Evolutionary conservation across 2,888 invertebrate genomes (phyloP), one percentile per base, ranked within the genome.

Genomic region (Leptinotarsa peninsularis): DNA sequence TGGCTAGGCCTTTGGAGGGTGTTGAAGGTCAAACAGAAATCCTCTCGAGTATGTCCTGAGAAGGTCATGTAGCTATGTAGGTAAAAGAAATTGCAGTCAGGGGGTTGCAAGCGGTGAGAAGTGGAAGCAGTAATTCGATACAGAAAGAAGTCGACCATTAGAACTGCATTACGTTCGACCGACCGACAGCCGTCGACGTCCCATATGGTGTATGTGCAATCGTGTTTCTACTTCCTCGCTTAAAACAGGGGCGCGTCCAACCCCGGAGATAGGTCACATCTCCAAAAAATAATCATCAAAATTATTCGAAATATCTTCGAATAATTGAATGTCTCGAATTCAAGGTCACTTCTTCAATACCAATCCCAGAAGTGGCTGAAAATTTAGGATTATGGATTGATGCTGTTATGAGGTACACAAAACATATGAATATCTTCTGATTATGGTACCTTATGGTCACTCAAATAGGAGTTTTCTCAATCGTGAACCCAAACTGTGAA

Each of bases 131-230:
- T 77, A 77, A 77, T 73, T 77, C 73, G 77, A 77, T 77, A 72
- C 75, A 60, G 66, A 68, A 68, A 66, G 56, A 68, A 52, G 72
- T 66, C 67, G 54, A 72, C 60, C 71, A 76, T 69, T 72, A 68
- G 73, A 70, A 71, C 79, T 80, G 82, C 82, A 83, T 80, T 82
- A 80, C 78, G 75, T 33, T 33, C 33, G 7, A 79, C 79, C 79
- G 58, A 49, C 77, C 74, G 63, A 75, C 74, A 78, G 76, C 79
- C 79, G 70, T 79, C 77, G 71, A 27, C 67, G 49, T 54, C 56
- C 83, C 83, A 83, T 82, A 81, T 83, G 83, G 80, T 79, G 58
- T 23, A 14, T 21, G 21, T 52, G 80, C 79, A 82, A 79, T 81
- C 72, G 71, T 79, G 80, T 81, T 81, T 80, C 76, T 73, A 73